Evolutionary conservation across 2,888 invertebrate genomes (phyloP).

Genomic region (Nomada goodeniana): DNA sequence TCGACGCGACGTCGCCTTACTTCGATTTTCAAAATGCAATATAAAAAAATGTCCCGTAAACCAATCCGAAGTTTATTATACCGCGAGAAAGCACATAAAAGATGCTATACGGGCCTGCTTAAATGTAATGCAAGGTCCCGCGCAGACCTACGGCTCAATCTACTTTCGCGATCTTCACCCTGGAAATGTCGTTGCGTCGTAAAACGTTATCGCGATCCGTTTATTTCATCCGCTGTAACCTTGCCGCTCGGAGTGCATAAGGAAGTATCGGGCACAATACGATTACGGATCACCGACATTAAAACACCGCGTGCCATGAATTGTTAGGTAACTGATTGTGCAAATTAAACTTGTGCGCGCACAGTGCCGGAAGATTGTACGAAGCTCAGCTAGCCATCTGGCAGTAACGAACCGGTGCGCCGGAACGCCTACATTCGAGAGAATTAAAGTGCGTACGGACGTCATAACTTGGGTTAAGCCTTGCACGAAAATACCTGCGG

Average conservation of each 20-base stretch:
- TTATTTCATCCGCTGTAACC: conserved; percentile 40
- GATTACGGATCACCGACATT: conserved; percentile 49
- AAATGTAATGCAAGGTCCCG: background rate
- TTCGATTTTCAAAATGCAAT: too few species aligned
- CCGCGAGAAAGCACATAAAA: background rate
- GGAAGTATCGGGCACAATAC: conserved; percentile 36
- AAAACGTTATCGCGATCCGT: conserved; percentile 42
- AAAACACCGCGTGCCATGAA: conserved; percentile 45
- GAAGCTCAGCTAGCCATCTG: conserved; percentile 28
- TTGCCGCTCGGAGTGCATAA: conserved; percentile 1
- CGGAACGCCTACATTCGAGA: conserved; percentile 55
- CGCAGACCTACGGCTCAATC: conserved; percentile 25
- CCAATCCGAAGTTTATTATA: background rate
- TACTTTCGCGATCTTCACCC: conserved; percentile 30
- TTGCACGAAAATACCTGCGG: conserved; percentile 47
- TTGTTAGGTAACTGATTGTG: conserved; percentile 48
- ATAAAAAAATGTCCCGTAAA: background rate
- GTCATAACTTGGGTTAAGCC: conserved; percentile 55
- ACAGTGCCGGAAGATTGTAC: conserved; percentile 49
- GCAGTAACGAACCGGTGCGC: conserved; percentile 31
- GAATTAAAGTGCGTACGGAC: conserved; percentile 51
- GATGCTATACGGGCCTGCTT: background rate
- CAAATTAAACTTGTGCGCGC: conserved; percentile 41
- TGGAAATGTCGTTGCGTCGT: conserved; percentile 28
- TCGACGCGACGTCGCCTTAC: too few species aligned